Evolutionary conservation across 2,888 invertebrate genomes (phyloP), one percentile per base, ranked within the genome.

Genomic region (Epirrhoe tristata): DNA sequence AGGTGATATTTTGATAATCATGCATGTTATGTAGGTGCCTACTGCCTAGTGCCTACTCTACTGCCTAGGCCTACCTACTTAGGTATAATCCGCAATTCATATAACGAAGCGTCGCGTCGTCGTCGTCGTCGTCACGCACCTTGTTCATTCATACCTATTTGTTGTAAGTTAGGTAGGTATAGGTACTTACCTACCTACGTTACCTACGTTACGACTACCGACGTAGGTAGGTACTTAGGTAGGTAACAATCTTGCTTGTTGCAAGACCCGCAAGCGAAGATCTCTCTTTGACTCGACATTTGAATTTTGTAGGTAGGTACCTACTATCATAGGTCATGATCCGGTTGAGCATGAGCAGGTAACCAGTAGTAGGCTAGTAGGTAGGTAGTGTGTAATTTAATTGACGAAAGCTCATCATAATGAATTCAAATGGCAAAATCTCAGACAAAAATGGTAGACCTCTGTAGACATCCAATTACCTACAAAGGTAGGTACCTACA

Each of bases 251-350:
- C 36, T 43, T 43, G 12, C 36, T 43, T 43, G 12, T 43, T 12
- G 39, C 39, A 43, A 39, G 36, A 43, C 12, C 39, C 39, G 39
- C 39, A 12, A 36, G 8, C 36, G 3, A 3, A 24, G 36, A 43
- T 43, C 39, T 43, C 39, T 43, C 39, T 43, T 43, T 43, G 39
- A 43, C 12, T 43, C 39, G 39, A 43, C 39, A 43, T 43, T 43
- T 43, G 39, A 43, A 43, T 43, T 34, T 10, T 1, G 39, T 43
- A 39, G 1, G 10, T 36, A 36, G n/a, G n/a, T n/a, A n/a, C n/a
- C n/a, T 36, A 39, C 8, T 0, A 39, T 3, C 39, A 24, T 43
- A 43, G 12, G 12, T 43, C 39, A 43, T 43, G 39, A 43, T 43
- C 39, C 39, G 39, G 39, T 43, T 43, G 39, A 43, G 12, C 39